A percentile compares a stretch with the other conserved stretches of the same genome.
These are phyloP conservation scores for Aurelia coerulea DNA, from an alignment of 30 jellyfish, hydroid and myxozoan genomes.

Conservation along the genomic window DNA sequence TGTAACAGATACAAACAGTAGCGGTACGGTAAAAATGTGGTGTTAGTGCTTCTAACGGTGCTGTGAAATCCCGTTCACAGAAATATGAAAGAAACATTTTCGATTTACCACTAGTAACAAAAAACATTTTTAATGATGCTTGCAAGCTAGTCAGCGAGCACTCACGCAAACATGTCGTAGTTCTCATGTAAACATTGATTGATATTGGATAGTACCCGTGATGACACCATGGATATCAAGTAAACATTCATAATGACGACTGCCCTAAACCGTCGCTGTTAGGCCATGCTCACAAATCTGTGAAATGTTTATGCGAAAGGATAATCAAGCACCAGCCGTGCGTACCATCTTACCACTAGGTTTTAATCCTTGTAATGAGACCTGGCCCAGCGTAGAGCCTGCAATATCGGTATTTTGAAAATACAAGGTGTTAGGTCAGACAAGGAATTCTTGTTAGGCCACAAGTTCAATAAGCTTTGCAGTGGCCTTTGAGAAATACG, in stretches of 20 bases:
- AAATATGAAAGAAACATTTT: too few relatives aligned
- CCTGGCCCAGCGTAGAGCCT: constrained; percentile 24
- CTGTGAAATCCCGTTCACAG: too few relatives aligned
- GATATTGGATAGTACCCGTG: background rate
- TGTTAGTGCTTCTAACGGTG: too few relatives aligned
- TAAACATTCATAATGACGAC: constrained; percentile 50
- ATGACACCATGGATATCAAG: constrained; percentile 40
- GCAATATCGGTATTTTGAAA: constrained; percentile 25
- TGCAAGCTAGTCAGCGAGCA: constrained; percentile 40
- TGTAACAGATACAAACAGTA: too few relatives aligned
- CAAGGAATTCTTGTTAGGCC: background rate
- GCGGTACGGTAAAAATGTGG: too few relatives aligned
- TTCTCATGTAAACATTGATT: constrained; percentile 11
- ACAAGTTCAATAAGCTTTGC: constrained; percentile 1
- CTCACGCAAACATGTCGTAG: constrained; percentile 22
- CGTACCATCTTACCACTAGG: background rate
- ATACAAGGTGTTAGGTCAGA: constrained; percentile 58
- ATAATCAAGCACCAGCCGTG: constrained; percentile 33
- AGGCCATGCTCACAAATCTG: constrained; percentile 47
- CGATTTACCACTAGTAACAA: too few relatives aligned
- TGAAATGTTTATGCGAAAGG: constrained; percentile 30
- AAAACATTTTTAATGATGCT: background rate
- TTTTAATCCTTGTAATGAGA: constrained; percentile 24
- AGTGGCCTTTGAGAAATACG: background rate
- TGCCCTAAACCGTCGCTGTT: constrained; percentile 7